Conservation (phyloP, 2,797 vertebrate species). For the Girardinus metallicus region DNA sequence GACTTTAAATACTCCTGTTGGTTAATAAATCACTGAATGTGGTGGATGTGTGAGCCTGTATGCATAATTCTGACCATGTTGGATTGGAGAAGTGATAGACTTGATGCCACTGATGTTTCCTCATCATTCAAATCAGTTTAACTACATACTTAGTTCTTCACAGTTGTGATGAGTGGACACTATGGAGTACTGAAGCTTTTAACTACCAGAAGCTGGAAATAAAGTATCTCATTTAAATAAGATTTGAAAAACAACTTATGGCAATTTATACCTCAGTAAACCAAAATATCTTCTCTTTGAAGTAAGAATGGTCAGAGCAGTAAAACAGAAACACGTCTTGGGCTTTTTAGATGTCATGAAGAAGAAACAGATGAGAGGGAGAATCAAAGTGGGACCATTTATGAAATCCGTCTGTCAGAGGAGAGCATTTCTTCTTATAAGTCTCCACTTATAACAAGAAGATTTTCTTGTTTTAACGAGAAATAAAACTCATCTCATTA, state of each 20-base stretch:
- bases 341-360: too few relatives aligned
- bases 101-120: not conserved
- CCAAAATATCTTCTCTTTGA: too few relatives aligned
- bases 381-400: not conserved
- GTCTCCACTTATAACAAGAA: not conserved
- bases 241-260: too few relatives aligned
- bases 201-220: too few relatives aligned
- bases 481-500: not conserved
- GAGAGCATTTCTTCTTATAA: not conserved
- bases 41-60: not conserved
- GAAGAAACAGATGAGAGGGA: not conserved
- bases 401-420: not conserved
- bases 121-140: not conserved
- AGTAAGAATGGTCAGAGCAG: too few relatives aligned
- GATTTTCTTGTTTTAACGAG: not conserved
- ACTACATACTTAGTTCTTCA: not conserved
- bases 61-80: not conserved
- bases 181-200: too few relatives aligned
- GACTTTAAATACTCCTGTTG: too few relatives aligned
- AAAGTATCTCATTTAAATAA: too few relatives aligned
- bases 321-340: too few relatives aligned
- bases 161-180: not conserved
- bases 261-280: too few relatives aligned
- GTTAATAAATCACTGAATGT: too few relatives aligned
- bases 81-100: not conserved